Evolutionary conservation across 2,888 invertebrate genomes (phyloP), one percentile per base, ranked within the genome.

Genomic region (Prionchulus punctatus): DNA sequence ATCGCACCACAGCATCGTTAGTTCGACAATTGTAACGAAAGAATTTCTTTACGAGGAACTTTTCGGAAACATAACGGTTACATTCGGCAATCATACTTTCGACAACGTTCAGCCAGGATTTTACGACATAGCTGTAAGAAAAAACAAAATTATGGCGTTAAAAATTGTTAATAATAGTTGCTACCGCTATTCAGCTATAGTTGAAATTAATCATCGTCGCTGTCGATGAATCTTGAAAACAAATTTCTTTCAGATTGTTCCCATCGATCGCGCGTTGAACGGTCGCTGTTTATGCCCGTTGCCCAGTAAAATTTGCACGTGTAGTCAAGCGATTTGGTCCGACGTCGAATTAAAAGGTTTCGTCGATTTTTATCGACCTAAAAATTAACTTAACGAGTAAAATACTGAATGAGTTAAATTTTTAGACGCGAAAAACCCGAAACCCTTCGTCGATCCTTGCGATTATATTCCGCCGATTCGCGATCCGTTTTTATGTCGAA

Each of bases 71-170:
- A 12, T 21, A n/a, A 43, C 53, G 2, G n/a, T 31, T 4, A 12
- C 26, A 12, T 43, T 21, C 21, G 55, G 55, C 4, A 55, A 55
- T 26, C 25, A 49, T 49, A 55, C 55, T 2, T 55, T 55, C 25
- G 4, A 27, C 2, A 51, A 55, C 25, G 31, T 55, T 2, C 2
- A 2, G 27, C 55, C 55, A 2, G 55, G 55, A 4, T 3, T 53
- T 18, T 55, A 55, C 30, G 23, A 53, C 30, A 15, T 55, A n/a
- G 30, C 25, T 3, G 55, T 55, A 51, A 51, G 54, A n/a, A 3
- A 36, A 18, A 36, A 36, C 7, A 18, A 18, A 36, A 36, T 36
- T 36, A 7, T 7, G 36, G 7, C 7, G 7, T 36, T 36, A 12
- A 18, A 36, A 36, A 18, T 36, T 36, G 36, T 36, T 36, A n/a